Base-by-base conservation (phyloP, 2,888 invertebrate genomes). In the Linhomoeus sp. region DNA sequence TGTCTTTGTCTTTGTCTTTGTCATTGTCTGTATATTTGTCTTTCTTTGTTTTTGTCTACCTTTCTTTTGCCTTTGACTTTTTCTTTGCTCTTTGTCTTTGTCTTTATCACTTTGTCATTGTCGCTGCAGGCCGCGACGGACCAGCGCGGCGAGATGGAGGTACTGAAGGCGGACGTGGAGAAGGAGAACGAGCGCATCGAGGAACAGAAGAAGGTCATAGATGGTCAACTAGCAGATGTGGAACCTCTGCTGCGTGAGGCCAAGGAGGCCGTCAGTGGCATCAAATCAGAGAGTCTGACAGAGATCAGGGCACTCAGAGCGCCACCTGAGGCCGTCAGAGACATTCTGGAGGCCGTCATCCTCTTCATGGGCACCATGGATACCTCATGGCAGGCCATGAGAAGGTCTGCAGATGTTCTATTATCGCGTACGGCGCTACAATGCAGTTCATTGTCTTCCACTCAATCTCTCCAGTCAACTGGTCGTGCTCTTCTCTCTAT, bases 381-480 rank as follows among this genome's bases (percentile, higher is more conserved):
- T 65, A 94, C 92, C 0, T 92, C 94, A 0, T 99, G 97, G 97
- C 90, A 90, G 59, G 88, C 87, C 60, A 99, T 99, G 94, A 92
- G 94, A 65, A 85, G 69, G 70, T 73, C n/a, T n/a, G n/a, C n/a
- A n/a, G n/a, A n/a, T n/a, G n/a, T n/a, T n/a, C n/a, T n/a, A n/a
- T n/a, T n/a, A n/a, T n/a, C n/a, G n/a, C n/a, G n/a, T n/a, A n/a
- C n/a, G n/a, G n/a, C n/a, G n/a, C n/a, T n/a, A n/a, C n/a, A n/a
- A n/a, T n/a, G n/a, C n/a, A n/a, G n/a, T n/a, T n/a, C n/a, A n/a
- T n/a, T n/a, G n/a, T n/a, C n/a, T n/a, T n/a, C n/a, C n/a, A n/a
- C n/a, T n/a, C n/a, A n/a, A n/a, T n/a, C n/a, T n/a, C n/a, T n/a
- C n/a, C n/a, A n/a, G n/a, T n/a, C n/a, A n/a, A n/a, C n/a, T n/a